These are phyloP conservation scores for Pristionchus japonicus DNA, from an alignment of 2,888 invertebrate genomes.

Conservation along the genomic window DNA sequence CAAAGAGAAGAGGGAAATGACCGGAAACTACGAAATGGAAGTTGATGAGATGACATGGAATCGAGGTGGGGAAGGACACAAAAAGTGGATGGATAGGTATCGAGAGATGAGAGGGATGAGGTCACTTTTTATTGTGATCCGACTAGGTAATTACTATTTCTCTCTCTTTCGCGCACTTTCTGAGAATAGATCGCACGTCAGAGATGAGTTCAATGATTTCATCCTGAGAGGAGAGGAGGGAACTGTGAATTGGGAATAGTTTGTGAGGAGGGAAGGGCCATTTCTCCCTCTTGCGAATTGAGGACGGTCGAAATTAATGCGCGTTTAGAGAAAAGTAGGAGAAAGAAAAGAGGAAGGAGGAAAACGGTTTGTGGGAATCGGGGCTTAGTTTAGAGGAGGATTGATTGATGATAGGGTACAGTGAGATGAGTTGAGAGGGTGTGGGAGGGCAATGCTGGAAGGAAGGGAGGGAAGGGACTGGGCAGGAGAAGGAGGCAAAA, in stretches of 20 bases:
- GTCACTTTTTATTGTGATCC: neutral
- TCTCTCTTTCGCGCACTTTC: neutral
- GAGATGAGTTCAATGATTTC: neutral
- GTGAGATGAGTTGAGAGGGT: too few relatives aligned
- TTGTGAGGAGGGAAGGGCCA: neutral
- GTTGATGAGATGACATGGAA: neutral
- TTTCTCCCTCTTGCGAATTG: neutral
- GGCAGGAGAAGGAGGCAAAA: neutral
- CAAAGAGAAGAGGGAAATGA: neutral
- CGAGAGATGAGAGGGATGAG: neutral
- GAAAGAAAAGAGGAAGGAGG: neutral
- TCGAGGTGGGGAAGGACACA: neutral
- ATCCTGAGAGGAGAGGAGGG: neutral
- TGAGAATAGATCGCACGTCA: neutral
- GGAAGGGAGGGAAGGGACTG: neutral
- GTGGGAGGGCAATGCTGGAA: too few relatives aligned
- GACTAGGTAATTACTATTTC: neutral
- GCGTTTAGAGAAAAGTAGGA: slow-evolving; percentile 28
- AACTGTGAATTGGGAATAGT: neutral
- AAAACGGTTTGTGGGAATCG: slow-evolving; percentile 32
- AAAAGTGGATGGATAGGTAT: neutral
- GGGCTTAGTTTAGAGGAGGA: neutral
- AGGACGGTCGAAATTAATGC: slow-evolving; percentile 32
- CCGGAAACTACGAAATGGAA: neutral
- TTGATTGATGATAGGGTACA: slow-evolving; percentile 8